Percentiles rank a stretch among this genome's conserved stretches.
These are phyloP conservation scores for Nomada fucata DNA, from an alignment of 2,888 invertebrate species.

Conservation along the genomic window DNA sequence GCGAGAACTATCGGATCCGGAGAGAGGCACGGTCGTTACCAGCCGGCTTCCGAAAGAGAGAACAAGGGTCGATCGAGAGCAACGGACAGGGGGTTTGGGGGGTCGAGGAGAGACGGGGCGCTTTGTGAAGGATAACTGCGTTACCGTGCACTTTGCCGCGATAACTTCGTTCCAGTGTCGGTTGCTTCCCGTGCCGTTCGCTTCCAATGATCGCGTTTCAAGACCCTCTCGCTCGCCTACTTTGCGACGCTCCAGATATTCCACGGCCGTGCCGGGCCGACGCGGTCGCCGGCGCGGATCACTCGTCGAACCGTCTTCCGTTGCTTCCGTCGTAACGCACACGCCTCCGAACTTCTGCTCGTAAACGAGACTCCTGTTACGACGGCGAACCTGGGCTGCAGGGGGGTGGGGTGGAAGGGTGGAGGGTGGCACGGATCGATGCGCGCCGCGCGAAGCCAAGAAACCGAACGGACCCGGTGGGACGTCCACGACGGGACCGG, in stretches of 20 bases:
- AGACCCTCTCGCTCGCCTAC: conserved; percentile 42
- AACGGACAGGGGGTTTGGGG: conserved; percentile 18
- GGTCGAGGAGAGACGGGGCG: conserved; percentile 49
- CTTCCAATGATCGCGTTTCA: conserved; percentile 65
- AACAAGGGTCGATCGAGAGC: conserved; percentile 55
- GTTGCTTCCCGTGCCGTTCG: conserved; percentile 57
- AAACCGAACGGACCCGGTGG: not conserved
- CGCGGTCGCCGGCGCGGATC: conserved; percentile 28
- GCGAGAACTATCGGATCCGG: conserved; percentile 62
- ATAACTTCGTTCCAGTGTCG: conserved; percentile 79
- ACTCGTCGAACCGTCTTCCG: conserved; percentile 24
- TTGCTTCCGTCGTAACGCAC: conserved; percentile 32
- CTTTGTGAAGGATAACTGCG: conserved; percentile 82
- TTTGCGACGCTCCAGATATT: conserved; percentile 53
- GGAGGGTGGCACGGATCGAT: conserved; percentile 16
- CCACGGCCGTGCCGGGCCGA: conserved; percentile 40
- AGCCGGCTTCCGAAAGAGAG: conserved; percentile 47
- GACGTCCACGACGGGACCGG: conserved; percentile 12
- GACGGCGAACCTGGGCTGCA: no score
- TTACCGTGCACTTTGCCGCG: conserved; percentile 83
- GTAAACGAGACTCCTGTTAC: conserved; percentile 41
- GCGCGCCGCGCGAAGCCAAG: not conserved
- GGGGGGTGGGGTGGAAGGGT: no score
- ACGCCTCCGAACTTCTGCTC: conserved; percentile 36
- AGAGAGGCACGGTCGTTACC: conserved; percentile 27